Conservation (phyloP, 2,113 vertebrate genomes). For the Myiopsitta monachus region DNA sequence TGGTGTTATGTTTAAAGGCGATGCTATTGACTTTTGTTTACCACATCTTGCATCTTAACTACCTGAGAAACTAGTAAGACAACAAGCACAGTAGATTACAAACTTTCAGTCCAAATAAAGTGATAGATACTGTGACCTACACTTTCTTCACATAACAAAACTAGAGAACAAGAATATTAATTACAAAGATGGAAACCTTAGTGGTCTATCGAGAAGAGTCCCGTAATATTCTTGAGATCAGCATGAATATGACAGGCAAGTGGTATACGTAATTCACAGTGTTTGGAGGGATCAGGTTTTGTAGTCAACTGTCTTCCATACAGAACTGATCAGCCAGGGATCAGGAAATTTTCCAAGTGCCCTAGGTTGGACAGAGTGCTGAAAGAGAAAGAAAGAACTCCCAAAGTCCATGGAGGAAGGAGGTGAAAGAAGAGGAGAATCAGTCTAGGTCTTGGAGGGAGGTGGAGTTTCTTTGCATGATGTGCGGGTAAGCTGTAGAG, state of each 20-base stretch:
- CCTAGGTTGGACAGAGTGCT: neutral
- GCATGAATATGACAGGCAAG: neutral
- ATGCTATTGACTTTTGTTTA: neutral
- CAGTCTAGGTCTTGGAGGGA: neutral
- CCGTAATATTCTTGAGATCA: neutral
- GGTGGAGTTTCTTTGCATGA: neutral
- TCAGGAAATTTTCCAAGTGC: neutral
- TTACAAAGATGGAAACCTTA: neutral
- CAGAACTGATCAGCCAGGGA: neutral
- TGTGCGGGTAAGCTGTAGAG: neutral
- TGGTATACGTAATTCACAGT: neutral
- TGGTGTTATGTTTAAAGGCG: neutral
- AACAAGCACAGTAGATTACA: neutral
- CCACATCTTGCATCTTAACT: neutral
- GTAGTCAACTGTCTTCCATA: neutral
- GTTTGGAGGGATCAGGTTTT: neutral
- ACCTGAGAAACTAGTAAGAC: neutral
- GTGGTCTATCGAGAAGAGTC: neutral
- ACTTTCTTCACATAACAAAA: neutral
- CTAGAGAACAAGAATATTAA: neutral
- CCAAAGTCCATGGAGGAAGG: fast-evolving
- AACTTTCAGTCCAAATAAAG: neutral
- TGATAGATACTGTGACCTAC: neutral
- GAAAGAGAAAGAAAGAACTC: neutral
- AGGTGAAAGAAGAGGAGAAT: neutral